phyloP scores from a whole-genome alignment of 1,140 invertebrate genomes.

The Conus betulinus region DNA sequence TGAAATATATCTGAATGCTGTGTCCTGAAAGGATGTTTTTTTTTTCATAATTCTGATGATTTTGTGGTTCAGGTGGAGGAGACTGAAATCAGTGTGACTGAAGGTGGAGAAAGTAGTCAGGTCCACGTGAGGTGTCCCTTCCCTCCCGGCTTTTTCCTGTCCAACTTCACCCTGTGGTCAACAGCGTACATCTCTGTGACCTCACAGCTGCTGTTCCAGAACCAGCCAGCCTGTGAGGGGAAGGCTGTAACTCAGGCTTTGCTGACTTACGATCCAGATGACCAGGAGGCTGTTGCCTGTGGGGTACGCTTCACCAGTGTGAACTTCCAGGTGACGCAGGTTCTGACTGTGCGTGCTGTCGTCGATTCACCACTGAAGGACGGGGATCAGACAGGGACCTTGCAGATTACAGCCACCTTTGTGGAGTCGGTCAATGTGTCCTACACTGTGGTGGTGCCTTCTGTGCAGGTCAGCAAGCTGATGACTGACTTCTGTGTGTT shows the following conservation, averaged over 20 bases:
- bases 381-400: conserved; percentile 46
- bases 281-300: conserved; percentile 32
- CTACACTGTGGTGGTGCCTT: background rate
- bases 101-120: conserved; percentile 25
- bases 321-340: conserved; percentile 46
- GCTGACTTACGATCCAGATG: background rate
- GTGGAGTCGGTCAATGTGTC: background rate
- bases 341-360: conserved; percentile 48
- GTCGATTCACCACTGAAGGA: conserved; percentile 51
- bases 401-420: conserved; percentile 4
- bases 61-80: conserved; percentile 36
- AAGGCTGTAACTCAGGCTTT: background rate
- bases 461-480: conserved; percentile 19
- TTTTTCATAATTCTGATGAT: background rate
- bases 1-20: no score
- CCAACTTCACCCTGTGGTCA: conserved; percentile 40
- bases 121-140: conserved; percentile 41
- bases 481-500: background rate
- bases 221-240: conserved; percentile 18
- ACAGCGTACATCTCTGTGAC: conserved; percentile 14
- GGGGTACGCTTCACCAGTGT: conserved; percentile 45
- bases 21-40: no score
- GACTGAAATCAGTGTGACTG: conserved; percentile 29
- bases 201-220: conserved; percentile 14
- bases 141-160: conserved; percentile 47